These are phyloP conservation scores for Drosophila bipectinata DNA, from an alignment of 1,140 invertebrate genomes.

Conservation along the genomic window DNA sequence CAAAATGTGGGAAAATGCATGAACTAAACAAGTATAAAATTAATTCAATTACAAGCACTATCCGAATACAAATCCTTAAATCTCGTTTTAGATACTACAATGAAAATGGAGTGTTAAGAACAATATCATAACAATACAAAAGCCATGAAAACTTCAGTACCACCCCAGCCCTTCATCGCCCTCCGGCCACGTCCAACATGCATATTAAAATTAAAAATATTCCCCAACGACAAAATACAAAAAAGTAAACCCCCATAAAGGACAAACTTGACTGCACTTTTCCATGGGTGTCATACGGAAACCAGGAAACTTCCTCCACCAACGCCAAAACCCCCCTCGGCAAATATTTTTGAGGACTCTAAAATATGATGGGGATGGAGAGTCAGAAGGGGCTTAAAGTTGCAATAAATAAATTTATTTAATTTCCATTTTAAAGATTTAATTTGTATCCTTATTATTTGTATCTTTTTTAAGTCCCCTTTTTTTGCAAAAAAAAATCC, in stretches of 20 bases:
- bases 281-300: slow-evolving; percentile 43
- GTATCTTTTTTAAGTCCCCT: background rate
- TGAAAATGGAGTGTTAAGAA: slow-evolving; percentile 1
- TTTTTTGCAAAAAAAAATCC: background rate
- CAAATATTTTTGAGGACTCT: slow-evolving; percentile 10
- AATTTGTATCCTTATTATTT: background rate
- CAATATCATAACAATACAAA: slow-evolving; percentile 21
- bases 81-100: slow-evolving; percentile 14
- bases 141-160: slow-evolving; percentile 30
- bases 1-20: slow-evolving; percentile 31
- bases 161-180: slow-evolving; percentile 12
- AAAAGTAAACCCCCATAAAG: slow-evolving; percentile 8
- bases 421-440: background rate
- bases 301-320: slow-evolving; percentile 12
- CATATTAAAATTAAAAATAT: slow-evolving; percentile 64
- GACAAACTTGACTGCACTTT: slow-evolving; percentile 45
- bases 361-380: slow-evolving; percentile 20
- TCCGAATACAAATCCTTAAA: slow-evolving; percentile 20
- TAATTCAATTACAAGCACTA: slow-evolving; percentile 21
- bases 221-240: slow-evolving; percentile 14
- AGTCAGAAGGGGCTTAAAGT: background rate
- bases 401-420: background rate
- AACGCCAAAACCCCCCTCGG: slow-evolving; percentile 7
- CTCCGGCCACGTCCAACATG: slow-evolving; percentile 33
- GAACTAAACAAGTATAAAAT: no score